Conservation (phyloP, 2,888 invertebrate species). For the Athetis lepigone region DNA sequence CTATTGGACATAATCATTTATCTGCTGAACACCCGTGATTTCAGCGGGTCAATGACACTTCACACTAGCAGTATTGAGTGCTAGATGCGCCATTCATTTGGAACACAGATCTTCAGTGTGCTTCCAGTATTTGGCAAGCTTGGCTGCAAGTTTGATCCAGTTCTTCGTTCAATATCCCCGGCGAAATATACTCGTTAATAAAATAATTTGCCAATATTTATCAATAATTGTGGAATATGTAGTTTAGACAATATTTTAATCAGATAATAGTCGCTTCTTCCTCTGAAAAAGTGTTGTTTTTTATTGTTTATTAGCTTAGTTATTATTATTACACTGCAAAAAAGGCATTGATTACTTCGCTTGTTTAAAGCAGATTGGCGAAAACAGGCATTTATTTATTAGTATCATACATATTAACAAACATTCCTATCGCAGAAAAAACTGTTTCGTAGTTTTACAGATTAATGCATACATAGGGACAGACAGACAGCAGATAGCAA, state of each 20-base stretch:
- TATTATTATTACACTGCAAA: no score
- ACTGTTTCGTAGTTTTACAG: no score
- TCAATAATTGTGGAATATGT: constrained; percentile 22
- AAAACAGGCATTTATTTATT: no score
- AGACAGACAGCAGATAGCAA: no score
- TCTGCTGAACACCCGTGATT: constrained; percentile 85
- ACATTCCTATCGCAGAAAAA: no score
- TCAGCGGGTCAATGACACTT: constrained; percentile 83
- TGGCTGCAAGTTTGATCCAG: constrained; percentile 30
- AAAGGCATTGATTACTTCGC: no score
- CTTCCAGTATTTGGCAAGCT: constrained; percentile 46
- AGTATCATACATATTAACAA: no score
- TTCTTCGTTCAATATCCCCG: constrained; percentile 26
- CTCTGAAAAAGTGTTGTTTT: constrained; percentile 13
- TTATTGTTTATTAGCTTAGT: no score
- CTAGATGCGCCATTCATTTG: constrained; percentile 48
- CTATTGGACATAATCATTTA: constrained; percentile 82
- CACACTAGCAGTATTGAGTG: constrained; percentile 62
- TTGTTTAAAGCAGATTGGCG: no score
- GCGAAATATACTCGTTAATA: constrained; percentile 22
- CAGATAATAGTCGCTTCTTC: not conserved
- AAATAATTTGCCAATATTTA: constrained; percentile 51
- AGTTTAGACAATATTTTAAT: constrained; percentile 10
- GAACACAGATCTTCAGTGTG: constrained; percentile 30
- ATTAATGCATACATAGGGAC: no score